These are phyloP conservation scores for Drosophila sproati DNA, from an alignment of 1,140 invertebrate species.

Conservation along the genomic window DNA sequence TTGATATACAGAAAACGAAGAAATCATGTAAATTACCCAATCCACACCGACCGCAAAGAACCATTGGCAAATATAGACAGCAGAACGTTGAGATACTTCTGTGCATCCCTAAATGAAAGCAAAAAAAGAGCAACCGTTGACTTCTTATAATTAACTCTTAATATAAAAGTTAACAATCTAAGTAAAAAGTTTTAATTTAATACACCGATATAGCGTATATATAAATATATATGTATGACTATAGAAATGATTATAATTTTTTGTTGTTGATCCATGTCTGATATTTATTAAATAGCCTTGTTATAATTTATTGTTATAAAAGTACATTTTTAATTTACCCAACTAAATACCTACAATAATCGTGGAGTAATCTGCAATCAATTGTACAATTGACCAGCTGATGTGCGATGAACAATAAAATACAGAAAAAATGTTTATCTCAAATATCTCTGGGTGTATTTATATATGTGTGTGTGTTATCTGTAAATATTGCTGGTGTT, in stretches of 20 bases:
- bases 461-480: not conserved
- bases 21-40: constrained; percentile 66
- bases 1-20: constrained; percentile 69
- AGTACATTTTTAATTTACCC: constrained; percentile 57
- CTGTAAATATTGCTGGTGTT: not conserved
- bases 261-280: constrained; percentile 77
- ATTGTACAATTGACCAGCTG: constrained; percentile 61
- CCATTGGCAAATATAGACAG: constrained; percentile 67
- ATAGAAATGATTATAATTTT: constrained; percentile 56
- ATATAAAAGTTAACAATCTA: constrained; percentile 29
- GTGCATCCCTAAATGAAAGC: constrained; percentile 47
- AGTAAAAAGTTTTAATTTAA: constrained; percentile 49
- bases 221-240: constrained; percentile 45
- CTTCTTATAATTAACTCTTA: constrained; percentile 36
- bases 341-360: constrained; percentile 5
- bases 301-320: constrained; percentile 76
- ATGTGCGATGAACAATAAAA: constrained; percentile 73
- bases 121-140: constrained; percentile 61
- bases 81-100: constrained; percentile 62
- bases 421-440: constrained; percentile 21
- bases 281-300: constrained; percentile 79
- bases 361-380: constrained; percentile 35
- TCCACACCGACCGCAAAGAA: constrained; percentile 62
- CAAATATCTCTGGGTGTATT: not conserved
- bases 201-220: constrained; percentile 30